Evolutionary conservation across 1,140 invertebrate genomes (phyloP), one percentile per base, ranked within the genome.

Genomic region (Pseudachorutes palmiensis): DNA sequence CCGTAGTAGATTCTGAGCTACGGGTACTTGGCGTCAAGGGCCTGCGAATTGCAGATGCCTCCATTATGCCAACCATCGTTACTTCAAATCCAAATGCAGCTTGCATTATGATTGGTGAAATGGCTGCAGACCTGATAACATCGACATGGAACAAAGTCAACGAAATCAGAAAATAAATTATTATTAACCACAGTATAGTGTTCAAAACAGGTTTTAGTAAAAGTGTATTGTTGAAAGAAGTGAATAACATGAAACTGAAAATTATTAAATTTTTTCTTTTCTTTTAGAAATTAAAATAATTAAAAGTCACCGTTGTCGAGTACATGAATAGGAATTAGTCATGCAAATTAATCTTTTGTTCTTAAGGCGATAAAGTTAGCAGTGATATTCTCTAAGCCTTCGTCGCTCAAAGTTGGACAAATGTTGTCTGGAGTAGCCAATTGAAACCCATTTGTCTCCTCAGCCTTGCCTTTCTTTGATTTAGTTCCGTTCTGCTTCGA

Each of bases 21-120:
- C 26, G 51, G 61, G 68, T 69, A 12, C 29, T 49, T 62, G 68
- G 68, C 12, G 41, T 63, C 19, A 48, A 65, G 48, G 55, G 63
- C 24, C 24, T 69, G 16, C 29, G 68, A 29, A 60, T 69, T 16
- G 60, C 41, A 3, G 68, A 69, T 61, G 64, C 64, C 0, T 65
- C 68, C 2, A 58, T 69, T 14, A 69, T 69, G 68, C 68, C 68
- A 55, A 66, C 22, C 16, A 66, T 69, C 16, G 68, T 69, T 24
- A 31, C 14, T 26, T 58, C 64, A 1, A 69, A 66, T 45, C 58
- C 68, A 0, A 66, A 69, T 28, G 68, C 68, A 1, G 64, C 64
- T 12, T 32, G 19, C 3, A 65, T 57, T 26, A 65, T 65, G 51
- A 65, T 65, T 65, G 64, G 49, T 19, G 64, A 65, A 41, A 65